phyloP scores from a whole-genome alignment of 2,113 vertebrate genomes.

The Antechinus flavipes region DNA sequence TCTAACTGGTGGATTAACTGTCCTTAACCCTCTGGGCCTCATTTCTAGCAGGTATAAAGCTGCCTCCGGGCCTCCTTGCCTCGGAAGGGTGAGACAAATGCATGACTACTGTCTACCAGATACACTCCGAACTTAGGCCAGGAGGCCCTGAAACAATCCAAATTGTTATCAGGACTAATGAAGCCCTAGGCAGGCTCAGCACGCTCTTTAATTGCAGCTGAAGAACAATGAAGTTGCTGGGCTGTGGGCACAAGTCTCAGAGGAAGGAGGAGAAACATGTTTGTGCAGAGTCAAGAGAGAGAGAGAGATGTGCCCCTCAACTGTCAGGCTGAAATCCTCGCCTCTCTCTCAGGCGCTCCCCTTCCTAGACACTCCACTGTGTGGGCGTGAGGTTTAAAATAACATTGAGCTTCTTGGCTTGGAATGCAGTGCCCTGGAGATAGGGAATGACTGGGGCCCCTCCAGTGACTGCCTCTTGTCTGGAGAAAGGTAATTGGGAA shows the following conservation, averaged over 20 bases:
- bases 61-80: background rate
- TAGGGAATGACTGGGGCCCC: background rate
- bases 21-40: constrained; percentile 17
- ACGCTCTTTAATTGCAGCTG: constrained; percentile 26
- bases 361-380: background rate
- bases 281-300: constrained; percentile 4
- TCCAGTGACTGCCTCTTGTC: background rate
- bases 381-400: constrained; percentile 25
- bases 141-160: background rate
- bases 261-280: constrained; percentile 20
- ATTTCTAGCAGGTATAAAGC: background rate
- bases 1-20: constrained; percentile 3
- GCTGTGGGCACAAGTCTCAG: background rate
- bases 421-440: constrained; percentile 10
- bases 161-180: constrained; percentile 9
- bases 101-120: background rate
- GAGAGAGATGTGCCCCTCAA: constrained; percentile 7
- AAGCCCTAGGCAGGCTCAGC: background rate
- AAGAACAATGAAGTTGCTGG: background rate
- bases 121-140: constrained; percentile 16
- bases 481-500: background rate
- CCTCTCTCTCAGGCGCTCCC: constrained; percentile 2
- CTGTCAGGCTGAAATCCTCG: constrained; percentile 17
- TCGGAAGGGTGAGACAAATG: background rate
- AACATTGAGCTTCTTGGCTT: background rate